Percentiles rank a stretch among this genome's conserved stretches.
Evolutionary conservation across 2,113 vertebrate species (phyloP).

Genomic region (Camelus bactrianus): DNA sequence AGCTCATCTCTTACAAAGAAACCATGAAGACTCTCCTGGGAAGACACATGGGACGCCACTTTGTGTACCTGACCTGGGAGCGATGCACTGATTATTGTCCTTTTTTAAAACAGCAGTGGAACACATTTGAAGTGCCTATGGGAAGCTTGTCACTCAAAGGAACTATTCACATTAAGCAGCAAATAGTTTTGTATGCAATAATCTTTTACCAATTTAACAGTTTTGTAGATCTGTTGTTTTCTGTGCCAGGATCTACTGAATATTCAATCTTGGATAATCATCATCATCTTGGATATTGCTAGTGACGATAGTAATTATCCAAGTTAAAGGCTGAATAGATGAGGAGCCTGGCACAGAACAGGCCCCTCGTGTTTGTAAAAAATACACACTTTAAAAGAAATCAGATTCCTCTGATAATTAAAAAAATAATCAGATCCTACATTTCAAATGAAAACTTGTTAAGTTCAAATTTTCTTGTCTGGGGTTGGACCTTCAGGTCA

Average conservation of each 20-base stretch:
- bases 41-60: neutral
- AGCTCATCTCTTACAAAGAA: neutral
- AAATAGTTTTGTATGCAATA: neutral
- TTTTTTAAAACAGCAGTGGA: neutral
- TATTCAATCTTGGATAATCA: neutral
- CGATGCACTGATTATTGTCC: neutral
- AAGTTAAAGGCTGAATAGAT: neutral
- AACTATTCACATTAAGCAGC: neutral
- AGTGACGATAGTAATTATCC: no score
- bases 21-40: neutral
- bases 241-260: neutral
- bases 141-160: neutral
- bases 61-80: neutral
- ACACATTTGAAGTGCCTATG: neutral
- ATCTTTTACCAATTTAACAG: neutral
- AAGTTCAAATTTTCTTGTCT: slow-evolving; percentile 63
- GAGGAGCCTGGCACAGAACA: neutral
- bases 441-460: slow-evolving; percentile 56
- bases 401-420: neutral
- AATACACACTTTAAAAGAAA: neutral
- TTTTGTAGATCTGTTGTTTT: neutral
- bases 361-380: neutral
- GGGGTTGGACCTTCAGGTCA: slow-evolving; percentile 61
- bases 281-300: neutral
- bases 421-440: slow-evolving; percentile 19